Evolutionary conservation across 2,113 vertebrate genomes (phyloP).

Genomic region (Nematolebias whitei): DNA sequence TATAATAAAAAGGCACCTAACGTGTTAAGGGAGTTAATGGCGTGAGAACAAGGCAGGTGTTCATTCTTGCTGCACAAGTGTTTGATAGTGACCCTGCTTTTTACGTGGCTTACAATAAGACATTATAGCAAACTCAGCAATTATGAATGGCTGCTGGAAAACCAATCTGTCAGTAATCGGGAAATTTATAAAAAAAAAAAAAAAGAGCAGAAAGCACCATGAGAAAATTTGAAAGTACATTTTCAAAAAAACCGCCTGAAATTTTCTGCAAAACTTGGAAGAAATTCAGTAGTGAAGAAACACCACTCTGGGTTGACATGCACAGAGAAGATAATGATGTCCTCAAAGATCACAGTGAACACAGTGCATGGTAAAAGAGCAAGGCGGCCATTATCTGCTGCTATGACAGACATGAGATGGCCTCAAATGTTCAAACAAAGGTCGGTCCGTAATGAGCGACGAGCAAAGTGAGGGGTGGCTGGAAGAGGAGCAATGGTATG

Average conservation of each 20-base stretch:
- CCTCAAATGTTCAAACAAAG: slow-evolving; percentile 47
- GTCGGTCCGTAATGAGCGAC: slow-evolving; percentile 57
- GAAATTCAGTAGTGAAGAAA: slow-evolving; percentile 20
- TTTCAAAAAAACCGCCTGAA: slow-evolving; percentile 2
- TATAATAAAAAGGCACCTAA: slow-evolving; percentile 46
- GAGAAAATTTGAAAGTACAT: neutral
- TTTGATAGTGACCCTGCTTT: slow-evolving; percentile 57
- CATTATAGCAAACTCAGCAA: slow-evolving; percentile 55
- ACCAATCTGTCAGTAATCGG: slow-evolving; percentile 31
- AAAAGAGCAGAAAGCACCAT: neutral
- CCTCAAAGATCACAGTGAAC: slow-evolving; percentile 63
- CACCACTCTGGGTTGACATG: slow-evolving; percentile 13
- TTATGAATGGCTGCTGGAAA: slow-evolving; percentile 28
- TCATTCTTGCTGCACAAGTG: slow-evolving; percentile 56
- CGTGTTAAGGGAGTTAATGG: slow-evolving; percentile 54
- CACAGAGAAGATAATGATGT: slow-evolving; percentile 56
- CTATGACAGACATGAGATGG: slow-evolving; percentile 49
- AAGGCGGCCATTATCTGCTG: slow-evolving; percentile 55
- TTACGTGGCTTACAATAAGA: slow-evolving; percentile 35
- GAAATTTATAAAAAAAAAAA: slow-evolving; percentile 13
- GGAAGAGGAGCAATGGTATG: slow-evolving; percentile 21
- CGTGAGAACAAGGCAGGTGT: slow-evolving; percentile 63
- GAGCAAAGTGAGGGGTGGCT: slow-evolving; percentile 11
- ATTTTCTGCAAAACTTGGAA: neutral
- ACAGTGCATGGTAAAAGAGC: slow-evolving; percentile 56